Base-by-base conservation (phyloP, 1,140 invertebrate species). In the Kradibia gibbosae region DNA sequence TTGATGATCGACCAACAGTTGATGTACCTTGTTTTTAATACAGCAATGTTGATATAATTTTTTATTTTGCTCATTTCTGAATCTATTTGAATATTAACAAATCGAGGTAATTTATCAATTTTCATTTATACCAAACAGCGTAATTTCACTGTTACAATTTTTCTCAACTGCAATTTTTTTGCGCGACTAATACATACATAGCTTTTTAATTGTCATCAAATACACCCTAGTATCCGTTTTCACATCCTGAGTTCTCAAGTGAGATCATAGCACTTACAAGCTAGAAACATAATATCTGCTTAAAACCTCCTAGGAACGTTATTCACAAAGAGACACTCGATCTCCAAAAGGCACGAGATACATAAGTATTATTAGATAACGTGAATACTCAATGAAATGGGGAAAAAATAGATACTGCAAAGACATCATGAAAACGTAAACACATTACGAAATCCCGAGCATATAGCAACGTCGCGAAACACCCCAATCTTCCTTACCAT, bases 371-470 rank as follows among this genome's bases (percentile, higher is more conserved):
- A 65, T 65, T 65, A 65, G 34, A 65, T 65, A 65, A 65, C 13
- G 7, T 1, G 36, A 39, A n/a, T 67, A 67, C 34, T 39, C 28
- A 53, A 36, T 31, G 53, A 50, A 39, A 62, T 28, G 34, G n/a
- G 17, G 7, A 65, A 70, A 22, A 67, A 67, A 67, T 22, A 36
- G 34, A 67, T 25, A n/a, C 48, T 25, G 65, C 48, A 42, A 42
- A 78, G 55, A 31, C 48, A 60, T 55, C 50, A 31, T 42, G 11
- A 39, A 65, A 81, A 77, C 74, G 62, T 81, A 81, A 81, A 81
- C 73, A 81, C 73, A 81, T 77, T 81, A 81, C 65, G 74, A 81
- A 81, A 81, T 76, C 73, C 65, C 48, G 3, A 31, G 22, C 53
- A 25, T 25, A 53, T 25, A 50, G 25, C 65, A 71, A 67, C 75